Percentiles rank a stretch among this genome's conserved stretches.
These are phyloP conservation scores for Lucilia sericata DNA, from an alignment of 1,140 invertebrate genomes.

Conservation along the genomic window DNA sequence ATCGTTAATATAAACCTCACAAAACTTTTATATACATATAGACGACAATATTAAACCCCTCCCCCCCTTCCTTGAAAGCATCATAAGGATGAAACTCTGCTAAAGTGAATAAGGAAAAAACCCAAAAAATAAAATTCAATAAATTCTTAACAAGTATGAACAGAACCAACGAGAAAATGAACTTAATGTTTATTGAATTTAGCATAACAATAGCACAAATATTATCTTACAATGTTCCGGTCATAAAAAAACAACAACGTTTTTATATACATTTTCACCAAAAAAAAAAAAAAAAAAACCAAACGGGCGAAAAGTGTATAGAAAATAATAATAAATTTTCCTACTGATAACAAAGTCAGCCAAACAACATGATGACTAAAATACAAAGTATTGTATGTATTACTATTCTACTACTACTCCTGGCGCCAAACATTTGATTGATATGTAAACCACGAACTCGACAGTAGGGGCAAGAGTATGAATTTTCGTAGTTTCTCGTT, in stretches of 20 bases:
- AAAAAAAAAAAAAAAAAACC: no score
- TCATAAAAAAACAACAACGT: slow-evolving; percentile 32
- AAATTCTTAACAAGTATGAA: slow-evolving; percentile 17
- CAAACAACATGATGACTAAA: slow-evolving; percentile 28
- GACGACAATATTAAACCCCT: no score
- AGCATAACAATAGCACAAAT: slow-evolving; percentile 10
- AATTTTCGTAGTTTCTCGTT: no score
- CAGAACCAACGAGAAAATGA: neutral
- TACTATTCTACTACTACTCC: neutral
- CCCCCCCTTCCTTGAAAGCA: no score
- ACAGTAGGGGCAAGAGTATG: no score
- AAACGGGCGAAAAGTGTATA: neutral
- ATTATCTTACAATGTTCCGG: slow-evolving; percentile 39
- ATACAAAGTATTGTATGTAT: neutral
- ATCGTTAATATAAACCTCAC: no score
- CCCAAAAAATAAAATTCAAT: neutral
- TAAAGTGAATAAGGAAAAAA: neutral
- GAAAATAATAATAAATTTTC: neutral
- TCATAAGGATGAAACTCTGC: no score
- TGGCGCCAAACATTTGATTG: slow-evolving; percentile 36
- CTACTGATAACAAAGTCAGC: slow-evolving; percentile 31
- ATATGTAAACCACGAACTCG: slow-evolving; percentile 36
- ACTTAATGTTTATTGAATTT: slow-evolving; percentile 34
- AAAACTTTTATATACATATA: no score
- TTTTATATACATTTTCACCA: slow-evolving; percentile 25